Evolutionary conservation across 2,888 invertebrate genomes (phyloP), one percentile per base, ranked within the genome.

Genomic region (Punctoribates punctum): DNA sequence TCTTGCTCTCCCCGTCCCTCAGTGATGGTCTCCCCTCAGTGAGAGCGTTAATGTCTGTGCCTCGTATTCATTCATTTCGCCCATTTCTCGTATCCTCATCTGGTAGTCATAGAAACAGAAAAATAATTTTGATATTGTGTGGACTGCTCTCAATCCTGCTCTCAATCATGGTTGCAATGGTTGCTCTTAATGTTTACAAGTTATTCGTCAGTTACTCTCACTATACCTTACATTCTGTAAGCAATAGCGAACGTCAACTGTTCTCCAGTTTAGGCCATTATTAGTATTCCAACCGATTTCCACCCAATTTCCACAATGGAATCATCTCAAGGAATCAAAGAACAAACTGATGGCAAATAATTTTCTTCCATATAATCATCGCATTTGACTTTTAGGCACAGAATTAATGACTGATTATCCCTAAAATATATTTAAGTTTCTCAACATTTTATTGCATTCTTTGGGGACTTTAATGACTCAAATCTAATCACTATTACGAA

Each of bases 111-210:
- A 20, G 67, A n/a, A 20, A 67, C 67, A 38, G 67, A 67, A 67
- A 67, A 67, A 67, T 67, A 67, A 67, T 67, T 67, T 67, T 67
- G 67, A 67, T 67, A 67, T 67, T 67, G 38, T 67, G 65, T 57
- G 62, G 29, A 62, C 25, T 29, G 27, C 29, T 29, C 60, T 65
- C 67, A n/a, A n/a, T n/a, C n/a, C n/a, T n/a, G n/a, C n/a, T n/a
- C n/a, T 67, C 9, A 67, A 67, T 67, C 15, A 38, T 67, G 67
- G 42, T 13, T n/a, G 62, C 62, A 62, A 62, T 62, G 62, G 62
- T 62, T 62, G 67, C 67, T 67, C 67, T 67, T 67, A 67, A 67
- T 67, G 67, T 67, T 67, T 67, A 65, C 65, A 9, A 62, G 20
- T 13, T 54, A 13, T n/a, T 54, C 15, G 9, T 46, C 15, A 29